Base-by-base conservation (phyloP, 2,888 invertebrate species). In the Parnassius mnemosyne region DNA sequence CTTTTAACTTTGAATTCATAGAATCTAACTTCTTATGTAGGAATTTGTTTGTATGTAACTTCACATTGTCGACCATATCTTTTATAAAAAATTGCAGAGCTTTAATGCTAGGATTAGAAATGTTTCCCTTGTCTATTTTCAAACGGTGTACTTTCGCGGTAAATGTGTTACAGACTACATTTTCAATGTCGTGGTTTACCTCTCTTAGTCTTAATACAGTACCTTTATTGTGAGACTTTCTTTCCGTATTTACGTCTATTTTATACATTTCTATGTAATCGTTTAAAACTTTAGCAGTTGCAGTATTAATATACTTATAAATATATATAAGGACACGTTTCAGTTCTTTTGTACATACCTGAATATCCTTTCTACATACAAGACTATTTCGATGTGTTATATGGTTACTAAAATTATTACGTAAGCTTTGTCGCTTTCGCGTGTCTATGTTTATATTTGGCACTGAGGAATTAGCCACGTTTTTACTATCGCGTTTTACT, bases 181-280 rank as follows among this genome's bases (percentile, higher is more conserved):
- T 50, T 66, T 78, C 75, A 0, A 74, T 65, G 12, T 13, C 53
- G 2, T 68, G 56, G 10, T 72, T 71, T 10, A 77, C 58, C 41
- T 71, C 70, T 0, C 72, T 69, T 41, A 88, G 58, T n/a, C 70
- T 13, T 10, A 47, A 13, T 1, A 76, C 62, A 1, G 85, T 73
- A 0, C 57, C 58, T 11, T 74, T 65, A 53, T 77, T 77, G 34
- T 80, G 76, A 0, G 66, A 47, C n/a, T 66, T 74, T 0, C 61
- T 66, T 11, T 79, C 79, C 0, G 69, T 65, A 11, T 72, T 74
- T 0, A 80, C 77, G 20, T 89, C 87, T 63, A 75, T 75, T 0
- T 57, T 53, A 55, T 83, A 89, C 85, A 89, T 88, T 11, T 80
- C 79, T 47, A 74, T 79, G 55, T 87, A 89, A 63, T 83, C 83